Base-by-base conservation (phyloP, 2,888 invertebrate genomes). In the Drosophila ustulata region DNA sequence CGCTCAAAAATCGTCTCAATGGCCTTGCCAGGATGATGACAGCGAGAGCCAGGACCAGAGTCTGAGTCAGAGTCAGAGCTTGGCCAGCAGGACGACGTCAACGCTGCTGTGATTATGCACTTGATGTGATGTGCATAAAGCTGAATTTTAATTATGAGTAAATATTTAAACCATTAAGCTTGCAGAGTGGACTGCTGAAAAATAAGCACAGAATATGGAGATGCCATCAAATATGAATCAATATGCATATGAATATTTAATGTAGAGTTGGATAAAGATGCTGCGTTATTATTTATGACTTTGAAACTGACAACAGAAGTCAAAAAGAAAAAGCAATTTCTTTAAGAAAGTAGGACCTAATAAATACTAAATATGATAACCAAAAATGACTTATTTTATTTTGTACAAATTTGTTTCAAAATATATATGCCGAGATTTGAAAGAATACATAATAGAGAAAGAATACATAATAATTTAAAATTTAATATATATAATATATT, bases 61-160 rank as follows among this genome's bases (percentile, higher is more conserved):
- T 6, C 39, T 18, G 13, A 13, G 13, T 3, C 30, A 30, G 6
- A 30, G 30, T 6, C 23, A 41, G 41, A 53, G 18, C 55, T 32
- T 55, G 43, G 64, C 66, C 67, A 58, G 69, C 41, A 13, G 4
- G 13, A 37, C 43, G 43, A 47, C 47, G 49, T 75, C 47, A 26
- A 5, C 45, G 43, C 18, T 39, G 53, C 80, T 75, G 78, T 85
- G 88, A 88, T 83, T 88, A 88, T 81, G 78, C 82, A 78, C 88
- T 86, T 87, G 84, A 82, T 85, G 80, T 86, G 83, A 82, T 82
- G 88, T 85, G 85, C 77, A 85, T 73, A 78, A 71, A 79, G 75
- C 84, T 87, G 85, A 80, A 82, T 87, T 87, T 89, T 86, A 89
- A 86, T 86, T 89, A 82, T 75, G 73, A 86, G 86, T 82, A 87